Evolutionary conservation across 2,888 invertebrate genomes (phyloP), one percentile per base, ranked within the genome.

Genomic region (Petrolisthes manimaculis): DNA sequence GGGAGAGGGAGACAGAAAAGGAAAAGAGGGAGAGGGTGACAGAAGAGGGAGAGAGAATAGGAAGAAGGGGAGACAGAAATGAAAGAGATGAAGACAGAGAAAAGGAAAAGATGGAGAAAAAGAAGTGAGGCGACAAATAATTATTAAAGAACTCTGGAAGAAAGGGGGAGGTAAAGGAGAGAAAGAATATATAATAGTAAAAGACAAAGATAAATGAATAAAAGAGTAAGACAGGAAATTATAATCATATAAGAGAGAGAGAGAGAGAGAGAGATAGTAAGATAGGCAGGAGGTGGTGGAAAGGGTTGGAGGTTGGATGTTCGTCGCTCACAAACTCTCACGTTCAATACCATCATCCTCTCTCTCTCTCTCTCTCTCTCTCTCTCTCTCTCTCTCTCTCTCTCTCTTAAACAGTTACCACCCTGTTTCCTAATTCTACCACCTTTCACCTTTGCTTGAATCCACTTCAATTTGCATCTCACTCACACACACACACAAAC

Each of bases 231-330:
- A 53, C 8, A 21, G 21, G n/a, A 74, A 74, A 74, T 21, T 18
- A 74, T 74, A 12, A 74, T n/a, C 24, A 8, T 6, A 74, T 74
- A 3, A 61, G 53, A 78, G 79, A 78, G 79, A 82, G 82, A 82
- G 82, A 82, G 82, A 82, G 82, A 82, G 67, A 69, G 83, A 83
- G 83, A 69, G 83, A 69, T 74, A 83, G 83, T 54, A 74, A 83
- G 71, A 83, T 67, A 83, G 83, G 69, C 69, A 83, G 83, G 69
- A 69, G 69, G 83, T 24, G 83, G 51, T 24, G 51, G 80, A 56
- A 54, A 67, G 83, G 24, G 79, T 12, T 18, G 12, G 79, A 53
- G 4, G 24, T 12, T 51, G 79, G 24, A 14, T 53, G 4, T 24
- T 80, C 55, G 3, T 12, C 18, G 5, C 21, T 12, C 56, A 80